Base-by-base conservation (phyloP, 2,888 invertebrate species). In the Andrena flavipes region DNA sequence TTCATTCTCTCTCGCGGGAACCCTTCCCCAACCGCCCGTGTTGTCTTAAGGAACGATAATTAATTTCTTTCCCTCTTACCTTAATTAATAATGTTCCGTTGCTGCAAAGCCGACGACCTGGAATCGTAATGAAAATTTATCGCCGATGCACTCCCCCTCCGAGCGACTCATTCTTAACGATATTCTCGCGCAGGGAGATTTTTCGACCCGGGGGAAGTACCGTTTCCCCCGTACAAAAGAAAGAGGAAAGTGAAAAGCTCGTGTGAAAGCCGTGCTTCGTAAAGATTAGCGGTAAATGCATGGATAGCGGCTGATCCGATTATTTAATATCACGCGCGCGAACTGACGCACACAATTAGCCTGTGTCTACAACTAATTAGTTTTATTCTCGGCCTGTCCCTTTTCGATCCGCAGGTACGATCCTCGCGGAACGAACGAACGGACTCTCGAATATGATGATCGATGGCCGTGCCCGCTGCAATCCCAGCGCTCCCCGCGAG, bases 81-180 rank as follows among this genome's bases (percentile, higher is more conserved):
- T 77, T 78, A 81, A 85, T 85, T 85, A 85, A 80, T 84, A 80
- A 77, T 77, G 67, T 73, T 72, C 49, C 72, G 49, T 56, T 64
- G 64, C 69, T 56, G 56, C 59, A 16, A 67, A 65, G 68, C 64
- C 69, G 59, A 42, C 64, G 59, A 51, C 20, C 30, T n/a, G 35
- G 63, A 63, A 33, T 69, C 56, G 7, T 42, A 29, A 82, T 70
- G 82, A 60, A 76, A 76, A 72, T 69, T 72, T 33, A 54, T 63
- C 2, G 42, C 59, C 16, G 49, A 56, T 30, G 23, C 30, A 33
- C 48, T 10, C 51, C 64, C 54, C 33, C 49, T 60, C 42, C 71
- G 30, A 13, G 48, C 10, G 23, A 10, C 42, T 42, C 8, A 26
- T 8, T 42, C 42, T 42, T 42, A 42, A 42, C 42, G 42, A 42